A percentile compares a stretch with the other conserved stretches of the same genome.
Evolutionary conservation across 2,113 vertebrate species (phyloP).

Genomic region (Erinaceus europaeus): DNA sequence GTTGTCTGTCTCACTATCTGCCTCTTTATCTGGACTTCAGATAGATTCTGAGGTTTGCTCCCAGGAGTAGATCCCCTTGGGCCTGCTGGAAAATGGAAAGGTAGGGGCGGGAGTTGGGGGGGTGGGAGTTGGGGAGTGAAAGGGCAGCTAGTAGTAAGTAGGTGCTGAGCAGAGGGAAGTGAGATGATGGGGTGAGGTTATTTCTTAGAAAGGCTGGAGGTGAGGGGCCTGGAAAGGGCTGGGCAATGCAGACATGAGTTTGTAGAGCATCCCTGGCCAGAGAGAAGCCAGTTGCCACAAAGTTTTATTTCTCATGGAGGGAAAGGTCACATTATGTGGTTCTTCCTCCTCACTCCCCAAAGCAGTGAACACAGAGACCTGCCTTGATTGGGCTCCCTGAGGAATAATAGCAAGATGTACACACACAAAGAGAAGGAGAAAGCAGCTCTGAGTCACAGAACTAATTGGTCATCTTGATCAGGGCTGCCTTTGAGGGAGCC

Average conservation of each 20-base stretch:
- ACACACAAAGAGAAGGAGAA: neutral
- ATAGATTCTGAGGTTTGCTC: constrained; percentile 48
- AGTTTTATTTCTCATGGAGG: constrained; percentile 1
- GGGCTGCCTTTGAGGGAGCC: neutral
- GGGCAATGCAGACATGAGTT: neutral
- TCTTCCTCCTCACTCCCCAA: neutral
- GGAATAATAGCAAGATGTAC: constrained; percentile 13
- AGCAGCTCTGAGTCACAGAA: neutral
- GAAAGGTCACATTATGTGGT: neutral
- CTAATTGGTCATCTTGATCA: neutral
- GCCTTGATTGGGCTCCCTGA: neutral
- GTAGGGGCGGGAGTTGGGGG: neutral
- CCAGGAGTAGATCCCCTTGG: constrained; percentile 33
- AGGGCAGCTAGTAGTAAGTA: neutral
- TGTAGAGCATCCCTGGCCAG: neutral
- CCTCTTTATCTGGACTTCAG: constrained; percentile 52
- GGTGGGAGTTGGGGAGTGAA: neutral
- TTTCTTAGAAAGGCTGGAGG: neutral
- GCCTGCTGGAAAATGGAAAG: constrained; percentile 19
- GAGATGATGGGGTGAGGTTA: neutral
- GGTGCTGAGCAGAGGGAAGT: neutral
- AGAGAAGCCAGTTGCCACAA: neutral
- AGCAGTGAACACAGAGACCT: neutral
- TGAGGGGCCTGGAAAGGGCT: neutral
- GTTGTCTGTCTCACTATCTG: constrained; percentile 65